Evolutionary conservation across 2,113 vertebrate species (phyloP).

Genomic region (Herpailurus yagouaroundi): DNA sequence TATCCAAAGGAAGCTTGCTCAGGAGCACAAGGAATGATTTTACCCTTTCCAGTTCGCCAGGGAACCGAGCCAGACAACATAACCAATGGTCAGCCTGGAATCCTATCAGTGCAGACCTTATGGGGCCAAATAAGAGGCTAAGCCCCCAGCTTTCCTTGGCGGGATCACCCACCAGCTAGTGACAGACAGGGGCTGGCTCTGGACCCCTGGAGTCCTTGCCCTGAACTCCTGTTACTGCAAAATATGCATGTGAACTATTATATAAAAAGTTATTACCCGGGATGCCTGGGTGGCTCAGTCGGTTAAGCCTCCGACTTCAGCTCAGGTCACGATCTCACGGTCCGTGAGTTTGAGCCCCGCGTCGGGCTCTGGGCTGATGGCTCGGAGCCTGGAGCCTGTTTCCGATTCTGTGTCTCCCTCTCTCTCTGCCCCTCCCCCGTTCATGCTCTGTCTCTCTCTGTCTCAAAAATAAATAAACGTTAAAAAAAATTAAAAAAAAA

Average conservation of each 20-base stretch:
- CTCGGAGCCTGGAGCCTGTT: too few species aligned
- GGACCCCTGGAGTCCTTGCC: too few species aligned
- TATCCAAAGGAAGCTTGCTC: background rate
- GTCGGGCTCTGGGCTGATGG: too few species aligned
- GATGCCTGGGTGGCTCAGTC: too few species aligned
- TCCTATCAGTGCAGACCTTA: background rate
- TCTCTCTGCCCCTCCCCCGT: too few species aligned
- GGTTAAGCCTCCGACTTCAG: too few species aligned
- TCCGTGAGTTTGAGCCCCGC: too few species aligned
- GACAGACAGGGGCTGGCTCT: fast-evolving
- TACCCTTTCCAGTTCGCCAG: background rate
- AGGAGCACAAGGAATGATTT: background rate
- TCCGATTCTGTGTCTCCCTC: too few species aligned
- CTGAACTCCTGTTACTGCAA: background rate
- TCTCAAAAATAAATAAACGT: too few species aligned
- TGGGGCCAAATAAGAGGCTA: fast-evolving
- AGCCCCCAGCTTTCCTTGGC: fast-evolving
- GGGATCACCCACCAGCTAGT: fast-evolving
- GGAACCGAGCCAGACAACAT: background rate
- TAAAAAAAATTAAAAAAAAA: background rate
- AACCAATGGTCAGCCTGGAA: background rate
- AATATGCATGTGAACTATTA: background rate
- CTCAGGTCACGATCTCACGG: too few species aligned
- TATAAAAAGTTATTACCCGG: background rate
- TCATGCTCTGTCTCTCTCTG: too few species aligned